Evolutionary conservation across 2,797 vertebrate species (phyloP).

Genomic region (Danio jaintianensis): DNA sequence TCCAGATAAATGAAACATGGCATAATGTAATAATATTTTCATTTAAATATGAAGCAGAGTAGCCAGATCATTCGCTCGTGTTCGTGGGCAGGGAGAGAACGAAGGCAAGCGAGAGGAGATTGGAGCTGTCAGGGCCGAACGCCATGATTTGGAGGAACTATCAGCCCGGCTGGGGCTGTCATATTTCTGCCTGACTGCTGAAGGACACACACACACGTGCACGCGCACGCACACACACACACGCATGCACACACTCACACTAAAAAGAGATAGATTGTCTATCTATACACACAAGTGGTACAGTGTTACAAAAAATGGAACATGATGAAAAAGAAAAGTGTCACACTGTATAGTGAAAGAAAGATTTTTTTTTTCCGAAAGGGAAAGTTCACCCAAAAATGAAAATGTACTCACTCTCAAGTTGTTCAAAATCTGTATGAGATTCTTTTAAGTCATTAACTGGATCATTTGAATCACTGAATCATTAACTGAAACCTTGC

Average conservation of each 20-base stretch:
- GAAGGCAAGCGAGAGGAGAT: constrained; percentile 53
- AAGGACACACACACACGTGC: constrained; percentile 52
- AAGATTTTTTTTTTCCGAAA: too few species aligned
- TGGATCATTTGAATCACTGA: too few species aligned
- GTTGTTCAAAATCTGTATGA: too few species aligned
- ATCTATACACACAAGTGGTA: constrained; percentile 10
- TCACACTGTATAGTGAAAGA: background rate
- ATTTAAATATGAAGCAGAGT: constrained; percentile 60
- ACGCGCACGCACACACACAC: constrained; percentile 12
- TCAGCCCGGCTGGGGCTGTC: constrained; percentile 56
- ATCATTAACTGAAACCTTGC: too few species aligned
- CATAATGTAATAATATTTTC: constrained; percentile 61
- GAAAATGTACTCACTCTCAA: too few species aligned
- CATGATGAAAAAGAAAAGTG: constrained; percentile 10
- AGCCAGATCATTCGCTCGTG: constrained; percentile 38
- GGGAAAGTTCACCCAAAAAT: too few species aligned
- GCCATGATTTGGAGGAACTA: constrained; percentile 63
- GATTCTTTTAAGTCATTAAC: too few species aligned
- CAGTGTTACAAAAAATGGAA: constrained; percentile 26
- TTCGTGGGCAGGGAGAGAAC: constrained; percentile 25
- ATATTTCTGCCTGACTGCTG: constrained; percentile 60
- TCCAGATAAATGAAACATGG: constrained; percentile 61
- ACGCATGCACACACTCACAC: constrained; percentile 2
- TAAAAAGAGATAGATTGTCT: constrained; percentile 23
- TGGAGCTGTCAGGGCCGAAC: constrained; percentile 59